Percentiles rank a stretch among this genome's conserved stretches.
Conservation (phyloP, 2,888 invertebrate species). For the Morpho achilles region DNA sequence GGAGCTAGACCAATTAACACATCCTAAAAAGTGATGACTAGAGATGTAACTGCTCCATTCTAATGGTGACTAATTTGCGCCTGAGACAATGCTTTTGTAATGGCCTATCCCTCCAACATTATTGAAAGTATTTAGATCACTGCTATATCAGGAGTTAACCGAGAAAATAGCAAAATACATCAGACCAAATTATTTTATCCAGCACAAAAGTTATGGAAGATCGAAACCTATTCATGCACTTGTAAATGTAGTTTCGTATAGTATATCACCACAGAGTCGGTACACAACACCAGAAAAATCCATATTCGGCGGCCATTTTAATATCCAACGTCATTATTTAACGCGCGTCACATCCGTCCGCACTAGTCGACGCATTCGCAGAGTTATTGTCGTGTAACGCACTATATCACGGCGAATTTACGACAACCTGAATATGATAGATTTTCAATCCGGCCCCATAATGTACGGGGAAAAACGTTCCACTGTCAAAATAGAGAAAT, state of each 20-base stretch:
- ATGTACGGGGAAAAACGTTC: conserved; percentile 72
- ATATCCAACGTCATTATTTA: conserved; percentile 73
- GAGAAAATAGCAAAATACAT: too few relatives aligned
- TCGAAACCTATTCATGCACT: not conserved
- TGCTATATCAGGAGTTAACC: too few relatives aligned
- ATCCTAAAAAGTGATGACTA: too few relatives aligned
- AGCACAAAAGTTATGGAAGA: too few relatives aligned
- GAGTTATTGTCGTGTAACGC: conserved; percentile 75
- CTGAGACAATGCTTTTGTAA: too few relatives aligned
- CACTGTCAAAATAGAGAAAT: conserved; percentile 77
- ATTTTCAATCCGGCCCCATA: conserved; percentile 75
- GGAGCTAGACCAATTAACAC: too few relatives aligned
- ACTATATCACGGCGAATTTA: conserved; percentile 77
- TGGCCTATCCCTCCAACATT: too few relatives aligned
- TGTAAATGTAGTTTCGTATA: conserved; percentile 6
- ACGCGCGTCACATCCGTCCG: conserved; percentile 71
- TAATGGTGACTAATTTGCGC: too few relatives aligned
- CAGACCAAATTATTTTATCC: too few relatives aligned
- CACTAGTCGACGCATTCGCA: conserved; percentile 70
- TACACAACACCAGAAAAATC: conserved; percentile 30
- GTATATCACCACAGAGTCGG: not conserved
- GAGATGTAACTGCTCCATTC: too few relatives aligned
- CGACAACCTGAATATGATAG: conserved; percentile 79
- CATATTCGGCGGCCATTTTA: conserved; percentile 63
- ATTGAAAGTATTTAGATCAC: too few relatives aligned